A percentile compares a stretch with the other conserved stretches of the same genome.
Conservation (phyloP, 2,113 vertebrate species). For the Monopterus albus region DNA sequence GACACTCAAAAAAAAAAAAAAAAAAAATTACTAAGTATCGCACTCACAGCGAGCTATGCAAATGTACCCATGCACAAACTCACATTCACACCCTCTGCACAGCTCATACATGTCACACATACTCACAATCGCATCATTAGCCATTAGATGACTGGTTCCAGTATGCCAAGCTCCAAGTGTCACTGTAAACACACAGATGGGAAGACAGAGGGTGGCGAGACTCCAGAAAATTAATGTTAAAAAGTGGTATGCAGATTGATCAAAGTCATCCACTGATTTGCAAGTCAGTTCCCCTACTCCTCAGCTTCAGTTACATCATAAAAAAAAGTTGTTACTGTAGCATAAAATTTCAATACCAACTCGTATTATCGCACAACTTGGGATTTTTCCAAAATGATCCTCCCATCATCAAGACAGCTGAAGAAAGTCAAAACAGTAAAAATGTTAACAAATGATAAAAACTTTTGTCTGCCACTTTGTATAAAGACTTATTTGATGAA, state of each 20-base stretch:
- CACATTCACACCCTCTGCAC: conserved; percentile 38
- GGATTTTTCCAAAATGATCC: conserved; percentile 23
- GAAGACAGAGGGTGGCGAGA: conserved; percentile 62
- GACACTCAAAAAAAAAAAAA: conserved; percentile 14
- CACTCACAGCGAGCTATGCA: conserved; percentile 46
- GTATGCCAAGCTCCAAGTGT: conserved; percentile 67
- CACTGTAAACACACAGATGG: conserved; percentile 79
- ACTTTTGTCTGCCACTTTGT: conserved; percentile 32
- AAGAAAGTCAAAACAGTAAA: conserved; percentile 36
- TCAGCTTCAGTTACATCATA: background rate
- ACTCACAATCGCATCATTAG: conserved; percentile 67
- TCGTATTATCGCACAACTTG: background rate
- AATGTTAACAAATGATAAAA: conserved; percentile 43
- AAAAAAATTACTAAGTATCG: conserved; percentile 17
- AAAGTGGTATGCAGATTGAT: conserved; percentile 59
- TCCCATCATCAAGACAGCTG: conserved; percentile 21
- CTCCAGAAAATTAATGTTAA: conserved; percentile 54
- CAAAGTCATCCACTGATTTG: conserved; percentile 18
- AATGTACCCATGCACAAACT: conserved; percentile 39
- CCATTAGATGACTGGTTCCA: conserved; percentile 68
- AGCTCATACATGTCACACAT: conserved; percentile 53
- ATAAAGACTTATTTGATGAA: conserved; percentile 60
- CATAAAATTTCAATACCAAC: background rate
- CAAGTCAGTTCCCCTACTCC: conserved; percentile 8
- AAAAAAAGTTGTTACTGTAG: conserved; percentile 7